These are phyloP conservation scores for Dastarcus helophoroides DNA, from an alignment of 2,888 invertebrate species.

Conservation along the genomic window DNA sequence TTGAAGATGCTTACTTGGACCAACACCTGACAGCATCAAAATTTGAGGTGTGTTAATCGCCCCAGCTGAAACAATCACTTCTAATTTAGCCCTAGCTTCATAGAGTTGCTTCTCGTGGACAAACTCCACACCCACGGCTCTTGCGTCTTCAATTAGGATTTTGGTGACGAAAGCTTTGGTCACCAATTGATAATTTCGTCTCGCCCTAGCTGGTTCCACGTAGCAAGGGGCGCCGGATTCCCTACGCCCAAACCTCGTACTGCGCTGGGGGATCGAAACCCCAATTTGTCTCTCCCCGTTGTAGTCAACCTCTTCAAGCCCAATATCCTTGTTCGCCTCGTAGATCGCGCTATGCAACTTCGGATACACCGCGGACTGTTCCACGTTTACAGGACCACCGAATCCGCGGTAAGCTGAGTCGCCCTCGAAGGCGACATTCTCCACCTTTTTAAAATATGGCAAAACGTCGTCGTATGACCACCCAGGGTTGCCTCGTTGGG, in stretches of 20 bases:
- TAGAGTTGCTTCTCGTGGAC: conserved; percentile 25
- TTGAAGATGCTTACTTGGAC: conserved; percentile 42
- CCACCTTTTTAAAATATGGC: conserved; percentile 36
- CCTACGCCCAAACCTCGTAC: conserved; percentile 13
- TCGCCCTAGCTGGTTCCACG: conserved; percentile 40
- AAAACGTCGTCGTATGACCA: conserved; percentile 57
- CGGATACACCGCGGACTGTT: too few relatives aligned
- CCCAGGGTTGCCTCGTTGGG: conserved; percentile 56
- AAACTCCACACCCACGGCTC: conserved; percentile 38
- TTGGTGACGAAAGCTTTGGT: conserved; percentile 46
- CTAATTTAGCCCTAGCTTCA: conserved; percentile 39
- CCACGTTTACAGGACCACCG: too few relatives aligned
- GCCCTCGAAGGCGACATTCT: conserved; percentile 45
- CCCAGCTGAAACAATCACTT: conserved; percentile 55
- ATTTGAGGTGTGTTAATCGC: conserved; percentile 56
- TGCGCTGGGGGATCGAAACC: conserved; percentile 11
- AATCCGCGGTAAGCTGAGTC: conserved; percentile 46
- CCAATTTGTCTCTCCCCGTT: conserved; percentile 24
- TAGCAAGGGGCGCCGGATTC: conserved; percentile 54
- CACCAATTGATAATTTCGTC: conserved; percentile 47
- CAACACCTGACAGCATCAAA: conserved; percentile 56
- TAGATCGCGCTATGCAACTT: conserved; percentile 54
- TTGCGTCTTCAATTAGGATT: conserved; percentile 40
- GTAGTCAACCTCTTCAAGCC: conserved; percentile 52
- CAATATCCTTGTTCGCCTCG: conserved; percentile 42